Evolutionary conservation across 1,140 invertebrate genomes (phyloP).

Genomic region (Colletes gigas): DNA sequence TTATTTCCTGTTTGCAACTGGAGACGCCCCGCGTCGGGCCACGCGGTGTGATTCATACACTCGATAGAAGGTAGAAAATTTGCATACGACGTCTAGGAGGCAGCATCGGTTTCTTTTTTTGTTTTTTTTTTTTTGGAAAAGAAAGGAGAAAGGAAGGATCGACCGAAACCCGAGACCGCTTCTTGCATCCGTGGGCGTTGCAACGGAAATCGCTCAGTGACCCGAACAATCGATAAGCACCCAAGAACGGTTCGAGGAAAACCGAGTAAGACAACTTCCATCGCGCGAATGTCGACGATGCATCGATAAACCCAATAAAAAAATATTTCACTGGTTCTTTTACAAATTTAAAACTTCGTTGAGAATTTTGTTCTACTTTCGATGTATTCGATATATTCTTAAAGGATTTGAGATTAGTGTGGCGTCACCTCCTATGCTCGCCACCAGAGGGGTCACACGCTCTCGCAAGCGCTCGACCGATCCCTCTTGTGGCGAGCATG

Average conservation of each 20-base stretch:
- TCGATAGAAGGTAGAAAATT: constrained; percentile 47
- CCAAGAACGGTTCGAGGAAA: neutral
- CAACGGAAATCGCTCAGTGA: neutral
- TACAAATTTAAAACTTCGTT: no score
- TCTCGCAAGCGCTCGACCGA: no score
- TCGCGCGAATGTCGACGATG: neutral
- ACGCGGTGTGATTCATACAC: constrained; percentile 52
- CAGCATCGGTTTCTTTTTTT: constrained; percentile 26
- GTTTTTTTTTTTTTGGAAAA: constrained; percentile 18
- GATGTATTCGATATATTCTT: no score
- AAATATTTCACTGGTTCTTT: no score
- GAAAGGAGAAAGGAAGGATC: neutral
- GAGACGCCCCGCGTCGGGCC: constrained; percentile 27
- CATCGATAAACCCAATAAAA: no score
- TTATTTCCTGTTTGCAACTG: constrained; percentile 60
- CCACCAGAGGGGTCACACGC: no score
- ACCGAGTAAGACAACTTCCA: no score
- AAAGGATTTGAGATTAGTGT: no score
- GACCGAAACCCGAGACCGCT: constrained; percentile 49
- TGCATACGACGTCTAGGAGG: constrained; percentile 57
- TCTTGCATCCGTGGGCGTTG: constrained; percentile 21
- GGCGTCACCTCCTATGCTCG: no score
- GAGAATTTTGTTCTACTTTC: no score
- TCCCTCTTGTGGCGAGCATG: no score
- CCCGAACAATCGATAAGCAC: constrained; percentile 3